Base-by-base conservation (phyloP, 2,113 vertebrate genomes). In the Diadophis punctatus region DNA sequence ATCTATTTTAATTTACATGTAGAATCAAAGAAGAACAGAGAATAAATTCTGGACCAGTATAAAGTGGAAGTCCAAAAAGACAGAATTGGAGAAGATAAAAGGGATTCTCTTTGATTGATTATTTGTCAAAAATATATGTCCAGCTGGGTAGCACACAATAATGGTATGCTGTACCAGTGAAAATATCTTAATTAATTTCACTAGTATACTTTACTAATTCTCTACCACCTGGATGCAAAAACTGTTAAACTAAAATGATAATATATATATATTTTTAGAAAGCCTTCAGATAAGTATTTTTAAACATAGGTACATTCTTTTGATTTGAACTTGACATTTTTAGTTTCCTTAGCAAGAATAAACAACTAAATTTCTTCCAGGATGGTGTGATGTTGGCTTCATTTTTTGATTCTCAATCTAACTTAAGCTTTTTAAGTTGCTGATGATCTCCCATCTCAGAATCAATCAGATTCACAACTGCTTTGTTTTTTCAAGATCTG, bases 151-250 rank as follows among this genome's bases (percentile, higher is more conserved):
- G 7, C 56, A 9, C 25, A 58, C 2, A 58, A 6, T 58, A 56
- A 56, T 56, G 55, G 7, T 56, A 58, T 58, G 56, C 23, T 58
- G 56, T 88, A 92, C 14, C 58, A 92, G 68, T 85, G 87, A 20
- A 74, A 92, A 92, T 1, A 60, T 39, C 43, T 88, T 43, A 27
- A 56, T 60, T 93, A 43, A 80, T 93, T 94, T 95, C 92, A 88
- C 93, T 91, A 90, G 92, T 25, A 58, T 25, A 8, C 56, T 58
- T 63, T n/a, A n/a, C 1, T n/a, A 30, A 68, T 12, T 68, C 11
- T 68, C 60, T 30, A 68, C 60, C 60, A n/a, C 4, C 60, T 30
- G 30, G 12, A 14, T 63, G 60, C 27, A 63, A n/a, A 63, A 30
- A 63, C 60, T n/a, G 3, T 12, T 68, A n/a, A n/a, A 27, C 3